These are phyloP conservation scores for Etia nguti DNA, from an alignment of 2,113 vertebrate genomes.

Conservation along the genomic window DNA sequence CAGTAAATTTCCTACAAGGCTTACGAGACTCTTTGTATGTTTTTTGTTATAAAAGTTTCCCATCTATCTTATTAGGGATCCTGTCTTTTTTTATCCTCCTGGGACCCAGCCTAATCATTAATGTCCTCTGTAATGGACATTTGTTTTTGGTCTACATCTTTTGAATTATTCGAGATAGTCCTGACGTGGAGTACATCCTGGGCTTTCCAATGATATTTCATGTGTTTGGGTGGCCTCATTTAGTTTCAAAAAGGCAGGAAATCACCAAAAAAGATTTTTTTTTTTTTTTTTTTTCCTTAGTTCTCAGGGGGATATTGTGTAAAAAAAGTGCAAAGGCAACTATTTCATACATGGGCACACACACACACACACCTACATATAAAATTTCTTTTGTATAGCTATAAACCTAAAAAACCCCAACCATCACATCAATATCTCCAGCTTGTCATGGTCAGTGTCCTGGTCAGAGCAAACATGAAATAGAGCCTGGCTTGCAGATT, in stretches of 20 bases:
- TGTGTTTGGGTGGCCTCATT: background rate
- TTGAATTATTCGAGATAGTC: background rate
- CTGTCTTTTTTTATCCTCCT: too few relatives aligned
- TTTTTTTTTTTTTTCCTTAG: background rate
- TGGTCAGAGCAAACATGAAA: background rate
- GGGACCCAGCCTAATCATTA: background rate
- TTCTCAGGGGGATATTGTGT: background rate
- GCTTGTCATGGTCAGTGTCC: background rate
- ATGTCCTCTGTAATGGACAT: background rate
- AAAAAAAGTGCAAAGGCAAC: background rate
- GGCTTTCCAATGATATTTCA: background rate
- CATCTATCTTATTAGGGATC: too few relatives aligned
- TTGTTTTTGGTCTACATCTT: background rate
- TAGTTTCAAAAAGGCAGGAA: background rate
- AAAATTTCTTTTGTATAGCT: background rate
- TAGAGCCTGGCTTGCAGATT: conserved; percentile 1
- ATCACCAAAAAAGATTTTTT: background rate
- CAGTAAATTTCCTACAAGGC: too few relatives aligned
- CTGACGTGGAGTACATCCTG: background rate
- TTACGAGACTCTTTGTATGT: too few relatives aligned
- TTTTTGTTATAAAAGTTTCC: too few relatives aligned
- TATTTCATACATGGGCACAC: background rate
- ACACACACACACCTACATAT: background rate
- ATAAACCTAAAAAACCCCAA: background rate
- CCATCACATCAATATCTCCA: background rate